Base-by-base conservation (phyloP, 1,140 invertebrate species). In the Danaus melanippus region DNA sequence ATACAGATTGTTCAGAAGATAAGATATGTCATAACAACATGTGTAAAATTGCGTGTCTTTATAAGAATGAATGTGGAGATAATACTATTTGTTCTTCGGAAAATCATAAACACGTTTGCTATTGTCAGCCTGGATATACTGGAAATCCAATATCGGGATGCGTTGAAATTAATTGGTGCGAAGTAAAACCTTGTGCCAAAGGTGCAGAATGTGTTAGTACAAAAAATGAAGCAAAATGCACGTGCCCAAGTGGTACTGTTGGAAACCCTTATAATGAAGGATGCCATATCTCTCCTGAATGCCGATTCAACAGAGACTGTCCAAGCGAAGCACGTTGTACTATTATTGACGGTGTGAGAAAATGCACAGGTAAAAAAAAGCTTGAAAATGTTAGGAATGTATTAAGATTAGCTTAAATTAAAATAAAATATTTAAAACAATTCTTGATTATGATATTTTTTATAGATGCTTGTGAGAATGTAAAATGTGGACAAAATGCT, bases 51-150 rank as follows among this genome's bases (percentile, higher is more conserved):
- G 93, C 94, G 21, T 97, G 96, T 76, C 86, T 95, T 6, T 89
- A 91, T 0, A 84, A 92, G 11, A 94, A 96, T 86, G 91, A 93
- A 11, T 97, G 95, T 66, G 94, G 94, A 9, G 89, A 91, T 12
- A 96, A 96, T 82, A 92, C 95, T 0, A 84, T 96, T 12, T 96
- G 95, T 76, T 92, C 94, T 12, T 92, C 93, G 1, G 92, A 95
- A 76, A 91, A 91, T 66, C 94, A 96, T 69, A 87, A 88, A 60
- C 91, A 91, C 71, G 83, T 91, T 47, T 97, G 95, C 69, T 92
- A 93, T 65, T 97, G 95, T 78, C 94, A 95, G 76, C 94, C 95
- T 10, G 95, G 95, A 0, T 96, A 92, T 69, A 95, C 93, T 9
- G 95, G 95, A 9, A 90, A 95, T 85, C 90, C 94, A 2, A 74